These are phyloP conservation scores for Pseudopodoces humilis DNA, from an alignment of 2,113 vertebrate species.

Conservation along the genomic window DNA sequence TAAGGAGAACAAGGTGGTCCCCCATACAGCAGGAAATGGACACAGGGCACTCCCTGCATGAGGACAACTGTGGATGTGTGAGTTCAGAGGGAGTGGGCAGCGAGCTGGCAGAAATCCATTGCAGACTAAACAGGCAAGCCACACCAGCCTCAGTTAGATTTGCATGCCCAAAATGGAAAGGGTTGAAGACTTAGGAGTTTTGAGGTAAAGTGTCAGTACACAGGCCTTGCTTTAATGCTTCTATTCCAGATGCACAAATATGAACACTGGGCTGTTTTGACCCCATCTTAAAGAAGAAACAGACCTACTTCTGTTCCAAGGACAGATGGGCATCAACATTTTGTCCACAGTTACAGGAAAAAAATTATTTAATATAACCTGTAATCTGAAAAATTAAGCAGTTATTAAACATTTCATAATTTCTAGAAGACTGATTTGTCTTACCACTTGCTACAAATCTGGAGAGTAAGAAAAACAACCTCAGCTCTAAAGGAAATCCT, in stretches of 20 bases:
- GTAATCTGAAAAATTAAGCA: background rate
- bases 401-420: background rate
- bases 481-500: constrained; percentile 48
- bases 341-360: background rate
- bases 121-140: background rate
- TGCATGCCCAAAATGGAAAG: background rate
- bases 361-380: background rate
- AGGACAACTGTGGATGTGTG: background rate
- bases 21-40: background rate
- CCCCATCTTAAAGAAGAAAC: background rate
- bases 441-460: background rate
- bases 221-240: background rate
- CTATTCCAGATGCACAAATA: background rate
- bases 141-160: background rate
- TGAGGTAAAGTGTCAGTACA: background rate
- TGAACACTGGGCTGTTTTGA: background rate
- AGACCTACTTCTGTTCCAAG: background rate
- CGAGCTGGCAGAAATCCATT: background rate
- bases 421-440: background rate
- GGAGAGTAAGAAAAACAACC: constrained; percentile 24
- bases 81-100: background rate
- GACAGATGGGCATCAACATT: background rate
- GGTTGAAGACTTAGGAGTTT: background rate
- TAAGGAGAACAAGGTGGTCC: background rate
- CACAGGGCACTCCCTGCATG: background rate